Percentiles rank a stretch among this genome's conserved stretches.
Evolutionary conservation across 2,797 vertebrate species (phyloP).

Genomic region (Emydoidea blandingii): DNA sequence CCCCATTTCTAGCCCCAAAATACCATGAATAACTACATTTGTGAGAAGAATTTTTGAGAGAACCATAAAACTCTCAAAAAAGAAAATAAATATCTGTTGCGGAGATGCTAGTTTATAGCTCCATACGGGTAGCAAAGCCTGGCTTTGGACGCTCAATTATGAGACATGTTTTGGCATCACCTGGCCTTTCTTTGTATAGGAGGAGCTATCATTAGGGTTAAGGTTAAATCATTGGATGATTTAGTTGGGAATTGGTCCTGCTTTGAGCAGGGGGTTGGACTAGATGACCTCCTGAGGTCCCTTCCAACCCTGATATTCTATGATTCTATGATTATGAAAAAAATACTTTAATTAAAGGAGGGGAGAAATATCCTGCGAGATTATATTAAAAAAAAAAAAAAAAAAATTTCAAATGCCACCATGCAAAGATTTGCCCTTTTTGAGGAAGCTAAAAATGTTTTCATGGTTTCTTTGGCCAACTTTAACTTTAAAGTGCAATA

Average conservation of each 20-base stretch:
- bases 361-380: conserved; percentile 58
- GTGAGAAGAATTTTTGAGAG: conserved; percentile 5
- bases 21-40: not conserved
- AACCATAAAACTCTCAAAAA: not conserved
- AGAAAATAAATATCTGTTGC: conserved; percentile 51
- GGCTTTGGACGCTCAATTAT: not conserved
- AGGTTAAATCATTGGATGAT: too few species aligned
- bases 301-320: too few species aligned
- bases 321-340: not conserved
- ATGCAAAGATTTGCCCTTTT: conserved; percentile 46
- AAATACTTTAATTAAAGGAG: conserved; percentile 57
- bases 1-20: not conserved
- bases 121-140: conserved; percentile 30
- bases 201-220: not conserved
- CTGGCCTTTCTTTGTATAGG: conserved; percentile 37
- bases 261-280: too few species aligned
- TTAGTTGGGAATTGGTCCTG: too few species aligned
- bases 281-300: too few species aligned
- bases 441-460: not conserved
- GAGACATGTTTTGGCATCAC: conserved; percentile 28
- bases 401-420: conserved; percentile 48
- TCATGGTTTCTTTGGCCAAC: not conserved
- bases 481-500: not conserved
- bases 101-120: conserved; percentile 7
- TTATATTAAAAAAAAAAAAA: conserved; percentile 60